Conservation (phyloP, 2,888 invertebrate genomes). For the Tyria jacobaeae region DNA sequence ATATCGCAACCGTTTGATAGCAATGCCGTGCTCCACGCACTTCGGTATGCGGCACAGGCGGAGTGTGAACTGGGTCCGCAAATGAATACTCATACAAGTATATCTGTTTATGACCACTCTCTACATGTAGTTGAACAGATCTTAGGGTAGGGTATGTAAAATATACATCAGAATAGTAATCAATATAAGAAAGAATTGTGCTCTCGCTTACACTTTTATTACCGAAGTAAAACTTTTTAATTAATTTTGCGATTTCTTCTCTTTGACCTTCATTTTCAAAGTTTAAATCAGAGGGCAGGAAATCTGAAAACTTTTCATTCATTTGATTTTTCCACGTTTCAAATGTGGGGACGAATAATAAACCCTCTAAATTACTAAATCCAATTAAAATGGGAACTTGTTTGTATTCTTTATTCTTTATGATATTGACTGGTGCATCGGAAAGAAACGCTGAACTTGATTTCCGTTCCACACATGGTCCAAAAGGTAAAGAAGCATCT, state of each 20-base stretch:
- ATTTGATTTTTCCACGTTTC: slow-evolving; percentile 56
- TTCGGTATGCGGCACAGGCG: slow-evolving; percentile 44
- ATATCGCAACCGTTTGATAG: slow-evolving; percentile 47
- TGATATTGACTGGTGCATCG: slow-evolving; percentile 58
- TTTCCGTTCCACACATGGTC: slow-evolving; percentile 56
- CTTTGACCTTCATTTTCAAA: slow-evolving; percentile 53
- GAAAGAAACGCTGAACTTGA: slow-evolving; percentile 52
- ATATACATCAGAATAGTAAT: slow-evolving; percentile 66
- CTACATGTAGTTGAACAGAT: slow-evolving; percentile 45
- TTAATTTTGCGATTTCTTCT: slow-evolving; percentile 43
- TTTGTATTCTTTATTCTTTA: slow-evolving; percentile 53
- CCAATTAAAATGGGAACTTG: slow-evolving; percentile 65
- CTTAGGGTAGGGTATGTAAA: slow-evolving; percentile 58
- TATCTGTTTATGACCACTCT: slow-evolving; percentile 50
- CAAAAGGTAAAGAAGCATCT: slow-evolving; percentile 36
- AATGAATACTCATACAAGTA: slow-evolving; percentile 63
- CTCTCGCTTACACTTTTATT: slow-evolving; percentile 33
- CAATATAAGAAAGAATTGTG: slow-evolving; percentile 43
- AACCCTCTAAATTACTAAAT: slow-evolving; percentile 60
- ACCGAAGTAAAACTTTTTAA: slow-evolving; percentile 63
- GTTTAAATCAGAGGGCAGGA: slow-evolving; percentile 58
- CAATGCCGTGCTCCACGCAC: slow-evolving; percentile 57
- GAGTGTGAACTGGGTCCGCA: slow-evolving; percentile 43
- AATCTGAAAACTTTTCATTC: slow-evolving; percentile 60
- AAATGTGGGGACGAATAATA: slow-evolving; percentile 42